Conservation (phyloP, 2,888 invertebrate species). For the Mythimna albipuncta region DNA sequence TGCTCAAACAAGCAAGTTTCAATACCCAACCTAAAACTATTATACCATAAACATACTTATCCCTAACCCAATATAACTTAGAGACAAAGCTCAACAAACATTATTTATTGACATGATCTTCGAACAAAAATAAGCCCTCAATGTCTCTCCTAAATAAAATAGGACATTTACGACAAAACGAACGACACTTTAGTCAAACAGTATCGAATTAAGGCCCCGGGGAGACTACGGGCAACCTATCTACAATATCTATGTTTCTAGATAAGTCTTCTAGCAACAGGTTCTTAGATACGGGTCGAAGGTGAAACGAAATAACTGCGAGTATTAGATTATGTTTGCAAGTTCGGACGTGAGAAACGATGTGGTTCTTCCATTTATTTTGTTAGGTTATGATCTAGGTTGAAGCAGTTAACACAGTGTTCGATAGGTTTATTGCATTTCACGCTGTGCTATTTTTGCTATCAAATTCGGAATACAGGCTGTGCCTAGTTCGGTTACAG, state of each 20-base stretch:
- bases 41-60: conserved; percentile 17
- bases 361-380: conserved; percentile 6
- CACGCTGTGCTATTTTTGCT: too few species aligned
- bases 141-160: conserved; percentile 55
- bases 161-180: conserved; percentile 52
- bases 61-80: neutral
- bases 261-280: conserved; percentile 80
- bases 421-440: neutral
- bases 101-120: conserved; percentile 40
- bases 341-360: conserved; percentile 12
- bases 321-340: conserved; percentile 49
- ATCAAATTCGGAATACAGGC: too few species aligned
- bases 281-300: conserved; percentile 77
- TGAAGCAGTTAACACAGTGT: conserved; percentile 2
- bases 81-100: conserved; percentile 16
- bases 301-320: conserved; percentile 58
- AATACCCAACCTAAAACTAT: neutral
- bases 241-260: conserved; percentile 61
- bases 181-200: conserved; percentile 75
- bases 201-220: conserved; percentile 77
- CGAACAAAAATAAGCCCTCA: conserved; percentile 38
- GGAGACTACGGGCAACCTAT: conserved; percentile 62
- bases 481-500: too few species aligned
- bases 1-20: neutral
- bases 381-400: conserved; percentile 4